These are phyloP conservation scores for Pteruthius melanotis DNA, from an alignment of 2,113 vertebrate species.

Conservation along the genomic window DNA sequence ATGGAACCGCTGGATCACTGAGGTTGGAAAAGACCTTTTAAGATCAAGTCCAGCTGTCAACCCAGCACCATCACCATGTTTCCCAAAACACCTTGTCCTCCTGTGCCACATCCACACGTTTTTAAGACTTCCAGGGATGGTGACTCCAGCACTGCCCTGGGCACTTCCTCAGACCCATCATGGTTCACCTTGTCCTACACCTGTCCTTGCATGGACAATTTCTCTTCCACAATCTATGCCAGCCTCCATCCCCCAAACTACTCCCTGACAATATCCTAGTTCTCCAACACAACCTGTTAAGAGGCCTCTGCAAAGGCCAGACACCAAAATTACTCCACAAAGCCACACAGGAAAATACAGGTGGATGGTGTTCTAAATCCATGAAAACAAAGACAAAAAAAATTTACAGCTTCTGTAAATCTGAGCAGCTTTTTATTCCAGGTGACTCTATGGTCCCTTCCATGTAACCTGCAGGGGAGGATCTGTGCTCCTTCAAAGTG, in stretches of 20 bases:
- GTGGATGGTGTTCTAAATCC: background rate
- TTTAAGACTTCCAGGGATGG: background rate
- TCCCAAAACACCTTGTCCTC: background rate
- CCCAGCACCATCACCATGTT: background rate
- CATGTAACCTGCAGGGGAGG: background rate
- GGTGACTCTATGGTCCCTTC: background rate
- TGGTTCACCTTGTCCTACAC: background rate
- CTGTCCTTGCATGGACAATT: background rate
- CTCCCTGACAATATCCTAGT: background rate
- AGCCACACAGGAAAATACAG: background rate
- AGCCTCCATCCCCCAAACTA: background rate
- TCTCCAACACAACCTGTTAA: background rate
- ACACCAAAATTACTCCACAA: background rate
- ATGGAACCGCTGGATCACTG: background rate
- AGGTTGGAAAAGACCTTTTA: background rate
- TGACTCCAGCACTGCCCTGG: background rate
- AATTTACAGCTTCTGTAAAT: background rate
- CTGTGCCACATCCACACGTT: background rate
- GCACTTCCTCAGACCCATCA: background rate
- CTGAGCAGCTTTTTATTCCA: background rate
- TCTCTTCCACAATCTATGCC: background rate
- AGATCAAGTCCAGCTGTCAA: background rate
- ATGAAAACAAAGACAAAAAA: background rate
- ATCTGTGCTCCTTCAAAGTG: background rate
- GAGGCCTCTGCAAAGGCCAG: background rate